A percentile compares a stretch with the other conserved stretches of the same genome.
Evolutionary conservation across 2,113 vertebrate genomes (phyloP).

Genomic region (Mustelus asterias): DNA sequence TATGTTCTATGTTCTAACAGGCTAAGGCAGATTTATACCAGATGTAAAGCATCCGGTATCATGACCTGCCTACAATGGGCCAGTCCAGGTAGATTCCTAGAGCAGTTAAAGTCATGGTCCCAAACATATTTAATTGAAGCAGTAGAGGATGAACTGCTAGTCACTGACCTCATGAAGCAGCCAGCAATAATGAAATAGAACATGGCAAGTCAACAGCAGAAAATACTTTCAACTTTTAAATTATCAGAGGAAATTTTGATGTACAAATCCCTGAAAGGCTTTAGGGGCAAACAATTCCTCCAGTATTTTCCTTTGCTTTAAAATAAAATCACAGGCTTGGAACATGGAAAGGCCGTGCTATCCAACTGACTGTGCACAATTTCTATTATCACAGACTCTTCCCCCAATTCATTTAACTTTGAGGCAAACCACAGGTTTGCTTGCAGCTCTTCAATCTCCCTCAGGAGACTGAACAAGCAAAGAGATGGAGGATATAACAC

Average conservation of each 20-base stretch:
- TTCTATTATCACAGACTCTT: neutral
- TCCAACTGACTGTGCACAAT: neutral
- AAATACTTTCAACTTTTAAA: neutral
- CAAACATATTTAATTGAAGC: neutral
- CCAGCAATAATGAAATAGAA: neutral
- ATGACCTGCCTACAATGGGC: neutral
- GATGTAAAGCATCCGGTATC: neutral
- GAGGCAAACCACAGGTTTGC: neutral
- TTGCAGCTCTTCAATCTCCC: neutral
- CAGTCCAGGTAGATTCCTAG: neutral
- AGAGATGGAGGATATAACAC: neutral
- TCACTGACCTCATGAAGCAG: neutral
- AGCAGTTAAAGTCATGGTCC: neutral
- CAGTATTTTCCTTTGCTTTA: neutral
- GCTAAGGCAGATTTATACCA: neutral
- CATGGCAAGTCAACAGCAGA: neutral
- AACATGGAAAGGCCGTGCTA: neutral
- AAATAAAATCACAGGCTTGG: neutral
- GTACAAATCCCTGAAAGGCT: neutral
- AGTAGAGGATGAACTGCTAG: neutral
- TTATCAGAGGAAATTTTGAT: neutral
- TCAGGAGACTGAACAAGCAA: neutral
- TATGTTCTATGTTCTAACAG: too few species aligned
- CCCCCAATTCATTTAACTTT: neutral
- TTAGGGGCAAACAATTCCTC: neutral